Conservation (phyloP, 2,888 invertebrate genomes). For the Oligia fasciuncula region DNA sequence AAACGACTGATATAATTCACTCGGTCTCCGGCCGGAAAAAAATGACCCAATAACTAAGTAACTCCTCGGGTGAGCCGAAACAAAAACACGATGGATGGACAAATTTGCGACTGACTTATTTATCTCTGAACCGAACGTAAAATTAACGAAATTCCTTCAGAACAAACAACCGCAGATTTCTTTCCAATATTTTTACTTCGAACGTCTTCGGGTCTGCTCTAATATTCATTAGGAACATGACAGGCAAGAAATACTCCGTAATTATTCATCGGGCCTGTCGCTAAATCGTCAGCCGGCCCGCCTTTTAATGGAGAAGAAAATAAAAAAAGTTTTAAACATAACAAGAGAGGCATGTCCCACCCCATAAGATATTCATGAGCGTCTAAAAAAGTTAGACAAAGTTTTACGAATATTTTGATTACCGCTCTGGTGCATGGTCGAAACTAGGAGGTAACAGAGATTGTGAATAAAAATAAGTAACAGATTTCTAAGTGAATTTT, state of each 20-base stretch:
- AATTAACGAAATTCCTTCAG: constrained; percentile 84
- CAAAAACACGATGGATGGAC: constrained; percentile 86
- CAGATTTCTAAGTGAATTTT: constrained; percentile 65
- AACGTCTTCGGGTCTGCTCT: constrained; percentile 72
- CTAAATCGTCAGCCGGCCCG: constrained; percentile 84
- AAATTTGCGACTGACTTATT: constrained; percentile 88
- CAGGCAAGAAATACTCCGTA: constrained; percentile 87
- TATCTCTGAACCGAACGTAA: constrained; percentile 82
- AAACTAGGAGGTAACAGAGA: constrained; percentile 49
- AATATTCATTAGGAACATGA: constrained; percentile 89
- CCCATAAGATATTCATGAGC: constrained; percentile 86
- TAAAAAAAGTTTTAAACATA: constrained; percentile 87
- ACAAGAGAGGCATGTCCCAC: constrained; percentile 84
- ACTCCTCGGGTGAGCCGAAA: constrained; percentile 76
- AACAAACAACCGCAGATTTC: constrained; percentile 80
- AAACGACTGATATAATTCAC: constrained; percentile 83
- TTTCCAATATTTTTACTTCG: constrained; percentile 70
- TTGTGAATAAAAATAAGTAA: constrained; percentile 59
- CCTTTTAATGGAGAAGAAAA: constrained; percentile 86
- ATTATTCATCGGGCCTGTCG: constrained; percentile 87
- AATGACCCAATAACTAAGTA: constrained; percentile 84
- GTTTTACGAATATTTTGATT: constrained; percentile 81
- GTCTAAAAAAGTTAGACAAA: constrained; percentile 77
- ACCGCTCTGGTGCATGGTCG: constrained; percentile 73
- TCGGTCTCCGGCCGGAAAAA: constrained; percentile 75